Evolutionary conservation across 2,113 vertebrate species (phyloP).

Genomic region (Pollachius pollachius): DNA sequence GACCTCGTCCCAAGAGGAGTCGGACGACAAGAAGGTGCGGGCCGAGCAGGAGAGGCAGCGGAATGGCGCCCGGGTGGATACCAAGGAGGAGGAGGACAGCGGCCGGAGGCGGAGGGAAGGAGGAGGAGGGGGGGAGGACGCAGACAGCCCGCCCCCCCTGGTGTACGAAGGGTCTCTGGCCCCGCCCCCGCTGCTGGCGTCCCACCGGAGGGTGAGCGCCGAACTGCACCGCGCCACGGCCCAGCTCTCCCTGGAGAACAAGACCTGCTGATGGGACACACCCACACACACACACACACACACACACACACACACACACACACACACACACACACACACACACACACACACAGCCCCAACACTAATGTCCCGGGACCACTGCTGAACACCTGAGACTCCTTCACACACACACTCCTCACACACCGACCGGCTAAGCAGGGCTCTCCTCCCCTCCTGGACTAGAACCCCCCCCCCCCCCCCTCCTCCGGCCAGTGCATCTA

Average conservation of each 20-base stretch:
- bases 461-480: conserved; percentile 15
- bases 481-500: conserved; percentile 43
- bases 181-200: conserved; percentile 44
- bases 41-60: conserved; percentile 55
- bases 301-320: conserved; percentile 12
- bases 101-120: conserved; percentile 51
- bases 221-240: conserved; percentile 88
- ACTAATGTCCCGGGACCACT: conserved; percentile 42
- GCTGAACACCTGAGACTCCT: conserved; percentile 12
- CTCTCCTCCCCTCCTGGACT: background rate
- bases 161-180: conserved; percentile 50
- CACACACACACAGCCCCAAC: conserved; percentile 24
- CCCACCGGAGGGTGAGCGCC: conserved; percentile 71
- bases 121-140: conserved; percentile 61
- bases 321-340: conserved; percentile 13
- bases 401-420: conserved; percentile 48
- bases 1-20: conserved; percentile 70
- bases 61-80: conserved; percentile 34
- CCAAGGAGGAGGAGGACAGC: conserved; percentile 48
- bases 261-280: conserved; percentile 79
- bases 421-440: conserved; percentile 8
- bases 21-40: conserved; percentile 82
- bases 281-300: conserved; percentile 1
- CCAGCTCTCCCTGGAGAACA: conserved; percentile 88
- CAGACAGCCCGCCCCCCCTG: conserved; percentile 57